Percentiles rank a stretch among this genome's conserved stretches.
Conservation (phyloP, 2,113 vertebrate species). For the Falcunculus frontatus region DNA sequence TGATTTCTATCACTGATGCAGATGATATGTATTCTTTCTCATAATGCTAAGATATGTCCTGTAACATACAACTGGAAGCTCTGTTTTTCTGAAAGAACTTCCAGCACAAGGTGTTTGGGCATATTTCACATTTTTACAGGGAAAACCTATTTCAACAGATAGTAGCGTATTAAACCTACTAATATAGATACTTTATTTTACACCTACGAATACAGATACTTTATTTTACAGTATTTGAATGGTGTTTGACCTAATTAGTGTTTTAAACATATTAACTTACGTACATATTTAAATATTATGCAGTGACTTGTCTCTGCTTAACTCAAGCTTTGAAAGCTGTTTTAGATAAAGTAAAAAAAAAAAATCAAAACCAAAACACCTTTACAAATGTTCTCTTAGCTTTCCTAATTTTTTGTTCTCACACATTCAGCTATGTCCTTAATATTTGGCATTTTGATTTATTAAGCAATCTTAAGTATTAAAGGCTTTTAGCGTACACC, state of each 20-base stretch:
- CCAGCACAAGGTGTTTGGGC: background rate
- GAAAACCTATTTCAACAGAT: background rate
- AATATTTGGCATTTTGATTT: conserved; percentile 92
- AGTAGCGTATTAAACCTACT: background rate
- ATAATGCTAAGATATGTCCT: background rate
- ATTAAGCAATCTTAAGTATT: conserved; percentile 87
- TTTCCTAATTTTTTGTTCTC: conserved; percentile 57
- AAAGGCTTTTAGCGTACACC: conserved; percentile 77
- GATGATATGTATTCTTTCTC: background rate
- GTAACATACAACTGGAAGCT: background rate
- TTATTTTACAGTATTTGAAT: background rate
- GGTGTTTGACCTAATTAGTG: background rate
- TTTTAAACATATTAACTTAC: conserved; percentile 5
- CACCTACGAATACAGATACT: background rate
- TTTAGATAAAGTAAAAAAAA: background rate
- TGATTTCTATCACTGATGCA: background rate
- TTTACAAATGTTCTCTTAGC: conserved; percentile 20
- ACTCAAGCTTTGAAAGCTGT: conserved; percentile 5
- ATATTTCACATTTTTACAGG: background rate
- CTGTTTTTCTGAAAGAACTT: background rate
- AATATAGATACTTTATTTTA: background rate
- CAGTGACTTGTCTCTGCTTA: background rate
- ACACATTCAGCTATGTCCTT: conserved; percentile 63
- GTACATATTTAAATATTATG: background rate
- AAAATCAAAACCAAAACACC: background rate